Evolutionary conservation across 2,888 invertebrate genomes (phyloP).

Genomic region (Euphydryas editha): DNA sequence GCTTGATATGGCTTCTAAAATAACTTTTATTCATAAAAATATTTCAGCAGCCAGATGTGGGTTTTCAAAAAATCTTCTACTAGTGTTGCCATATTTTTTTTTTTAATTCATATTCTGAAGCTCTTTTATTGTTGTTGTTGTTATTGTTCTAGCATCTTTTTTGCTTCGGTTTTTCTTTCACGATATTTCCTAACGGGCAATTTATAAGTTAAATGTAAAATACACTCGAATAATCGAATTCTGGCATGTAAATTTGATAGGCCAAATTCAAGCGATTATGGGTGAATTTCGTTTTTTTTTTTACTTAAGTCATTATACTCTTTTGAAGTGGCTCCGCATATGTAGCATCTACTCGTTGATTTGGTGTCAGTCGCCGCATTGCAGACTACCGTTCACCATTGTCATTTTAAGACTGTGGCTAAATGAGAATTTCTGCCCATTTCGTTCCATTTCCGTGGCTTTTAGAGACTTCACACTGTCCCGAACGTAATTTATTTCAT

Average conservation of each 20-base stretch:
- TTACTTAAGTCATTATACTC: constrained; percentile 48
- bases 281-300: constrained; percentile 14
- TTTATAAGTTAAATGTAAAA: constrained; percentile 42
- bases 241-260: constrained; percentile 51
- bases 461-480: neutral
- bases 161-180: constrained; percentile 38
- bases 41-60: constrained; percentile 49
- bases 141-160: constrained; percentile 42
- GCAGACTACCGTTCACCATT: constrained; percentile 54
- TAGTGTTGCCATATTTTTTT: constrained; percentile 51
- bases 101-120: no score
- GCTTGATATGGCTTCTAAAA: constrained; percentile 48
- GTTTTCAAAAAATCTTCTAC: constrained; percentile 52
- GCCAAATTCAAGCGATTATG: constrained; percentile 45
- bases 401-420: constrained; percentile 28
- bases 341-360: constrained; percentile 52
- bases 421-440: neutral
- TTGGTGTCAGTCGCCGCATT: constrained; percentile 52
- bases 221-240: constrained; percentile 41
- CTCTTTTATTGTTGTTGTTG: constrained; percentile 54
- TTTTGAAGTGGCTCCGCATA: constrained; percentile 54
- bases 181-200: constrained; percentile 45
- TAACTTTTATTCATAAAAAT: constrained; percentile 49
- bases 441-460: neutral
- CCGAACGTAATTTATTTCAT: constrained; percentile 15